Evolutionary conservation across 2,797 vertebrate species (phyloP), one percentile per base, ranked within the genome.

Genomic region (Eremophila alpestris): DNA sequence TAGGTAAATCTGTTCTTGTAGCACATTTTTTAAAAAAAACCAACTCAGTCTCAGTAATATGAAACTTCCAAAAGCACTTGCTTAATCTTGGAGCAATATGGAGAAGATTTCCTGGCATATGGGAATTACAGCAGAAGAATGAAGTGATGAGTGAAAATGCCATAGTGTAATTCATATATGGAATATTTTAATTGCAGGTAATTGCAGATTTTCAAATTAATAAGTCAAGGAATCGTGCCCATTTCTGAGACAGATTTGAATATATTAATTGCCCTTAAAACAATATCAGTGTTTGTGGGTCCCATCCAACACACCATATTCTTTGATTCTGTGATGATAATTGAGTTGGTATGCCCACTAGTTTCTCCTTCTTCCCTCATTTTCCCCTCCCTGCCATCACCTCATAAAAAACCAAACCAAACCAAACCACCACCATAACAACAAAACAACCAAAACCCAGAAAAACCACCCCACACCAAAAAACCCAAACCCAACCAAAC

Each of bases 121-220:
- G 36, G 26, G 83, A 94, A 77, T 85, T 81, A 68, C 45, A 75
- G 65, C 23, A 80, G 56, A 84, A 85, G 20, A 83, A 46, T 29
- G n/a, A 70, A 83, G 56, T 56, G 29, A 81, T 45, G 48, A 89
- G 21, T 68, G 65, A 71, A 93, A 95, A 89, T 67, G 34, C 20
- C 68, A 69, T 32, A 46, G 43, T 36, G 58, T 55, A 91, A 92
- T 89, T 87, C 3, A 5, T 56, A n/a, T 36, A 49, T 38, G 27
- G 51, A 88, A 89, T 90, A 83, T 85, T 92, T 94, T 95, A 97
- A 95, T 95, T 95, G 69, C 56, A 22, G 29, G 15, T 85, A 92
- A 93, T 77, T 23, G 29, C 84, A 89, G 62, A 91, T 87, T 91
- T 95, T 87, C 65, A 65, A 26, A 84, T 95, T 87, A 68, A 16